Evolutionary conservation across 2,888 invertebrate species (phyloP).

Genomic region (Didymodactylos carnosus): DNA sequence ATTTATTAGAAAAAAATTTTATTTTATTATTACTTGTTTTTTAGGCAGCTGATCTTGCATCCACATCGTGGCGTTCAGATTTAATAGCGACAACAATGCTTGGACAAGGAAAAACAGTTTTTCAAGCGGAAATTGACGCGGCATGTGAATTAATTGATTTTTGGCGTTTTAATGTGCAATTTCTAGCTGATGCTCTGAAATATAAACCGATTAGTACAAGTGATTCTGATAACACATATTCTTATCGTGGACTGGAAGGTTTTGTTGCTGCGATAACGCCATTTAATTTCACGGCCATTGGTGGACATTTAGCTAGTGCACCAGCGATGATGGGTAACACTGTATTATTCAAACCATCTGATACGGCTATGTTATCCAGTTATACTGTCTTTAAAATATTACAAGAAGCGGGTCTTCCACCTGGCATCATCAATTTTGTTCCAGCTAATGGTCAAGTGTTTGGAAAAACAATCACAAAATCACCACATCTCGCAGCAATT

Average conservation of each 20-base stretch:
- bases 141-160: constrained; percentile 89
- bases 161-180: constrained; percentile 47
- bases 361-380: constrained; percentile 82
- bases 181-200: constrained; percentile 55
- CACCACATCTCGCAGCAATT: constrained; percentile 66
- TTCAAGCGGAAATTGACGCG: constrained; percentile 57
- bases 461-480: constrained; percentile 66
- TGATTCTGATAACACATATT: constrained; percentile 10
- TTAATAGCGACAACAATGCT: constrained; percentile 89
- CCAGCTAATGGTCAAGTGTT: constrained; percentile 87
- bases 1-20: no score
- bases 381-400: constrained; percentile 61
- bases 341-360: constrained; percentile 92
- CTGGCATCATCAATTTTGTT: constrained; percentile 87
- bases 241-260: constrained; percentile 57
- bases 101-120: constrained; percentile 45
- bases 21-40: no score
- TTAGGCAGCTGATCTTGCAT: constrained; percentile 69
- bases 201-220: constrained; percentile 76
- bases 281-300: constrained; percentile 98
- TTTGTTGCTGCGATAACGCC: constrained; percentile 92
- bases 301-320: constrained; percentile 61
- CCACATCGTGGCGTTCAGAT: constrained; percentile 56
- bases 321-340: constrained; percentile 59
- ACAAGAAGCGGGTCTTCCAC: constrained; percentile 78